Percentiles rank a stretch among this genome's conserved stretches.
phyloP scores from a whole-genome alignment of 2,797 vertebrate genomes.

The Menidia menidia region DNA sequence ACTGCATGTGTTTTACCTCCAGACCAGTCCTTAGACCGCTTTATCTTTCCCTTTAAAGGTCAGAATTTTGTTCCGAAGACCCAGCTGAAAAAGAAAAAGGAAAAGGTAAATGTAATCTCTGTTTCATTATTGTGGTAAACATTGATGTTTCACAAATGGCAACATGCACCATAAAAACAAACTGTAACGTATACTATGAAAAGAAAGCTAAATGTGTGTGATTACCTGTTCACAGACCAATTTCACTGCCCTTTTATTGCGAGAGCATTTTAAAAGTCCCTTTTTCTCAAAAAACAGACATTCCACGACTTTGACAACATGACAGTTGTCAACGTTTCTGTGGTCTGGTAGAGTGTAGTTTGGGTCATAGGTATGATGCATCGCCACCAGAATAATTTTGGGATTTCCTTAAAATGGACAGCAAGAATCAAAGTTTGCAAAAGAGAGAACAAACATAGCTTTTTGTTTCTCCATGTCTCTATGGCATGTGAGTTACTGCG shows the following conservation, averaged over 20 bases:
- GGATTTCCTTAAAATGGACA: neutral
- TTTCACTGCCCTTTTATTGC: constrained; percentile 17
- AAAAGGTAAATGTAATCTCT: too few relatives aligned
- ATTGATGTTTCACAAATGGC: neutral
- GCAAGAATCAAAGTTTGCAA: neutral
- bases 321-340: fast-evolving
- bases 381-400: constrained; percentile 53
- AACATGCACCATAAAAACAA: neutral
- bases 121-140: neutral
- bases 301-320: constrained; percentile 9
- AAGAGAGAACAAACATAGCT: neutral
- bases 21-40: too few relatives aligned
- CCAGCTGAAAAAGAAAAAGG: too few relatives aligned
- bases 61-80: too few relatives aligned
- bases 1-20: too few relatives aligned
- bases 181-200: neutral
- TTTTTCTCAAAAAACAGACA: constrained; percentile 52
- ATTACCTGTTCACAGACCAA: constrained; percentile 2
- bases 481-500: neutral
- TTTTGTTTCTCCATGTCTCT: neutral
- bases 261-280: constrained; percentile 33
- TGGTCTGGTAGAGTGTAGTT: constrained; percentile 30
- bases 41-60: too few relatives aligned
- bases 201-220: neutral
- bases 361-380: constrained; percentile 57